Conservation (phyloP, 92 coral and sea anemone species). For the Paramuricea clavata region DNA sequence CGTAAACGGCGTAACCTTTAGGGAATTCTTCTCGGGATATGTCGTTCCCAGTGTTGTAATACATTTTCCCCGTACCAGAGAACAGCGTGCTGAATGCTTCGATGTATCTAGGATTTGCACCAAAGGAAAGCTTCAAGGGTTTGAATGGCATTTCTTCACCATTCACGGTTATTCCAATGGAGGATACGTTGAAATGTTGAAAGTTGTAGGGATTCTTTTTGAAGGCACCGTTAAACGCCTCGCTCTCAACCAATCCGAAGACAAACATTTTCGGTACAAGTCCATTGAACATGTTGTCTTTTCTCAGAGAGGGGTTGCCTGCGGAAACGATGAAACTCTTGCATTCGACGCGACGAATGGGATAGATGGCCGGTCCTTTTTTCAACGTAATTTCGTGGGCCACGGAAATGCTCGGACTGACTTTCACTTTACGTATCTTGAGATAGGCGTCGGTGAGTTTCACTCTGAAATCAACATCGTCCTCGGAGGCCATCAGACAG, state of each 20-base stretch:
- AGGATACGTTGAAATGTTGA: slow-evolving; percentile 34
- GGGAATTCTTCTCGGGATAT: slow-evolving; percentile 60
- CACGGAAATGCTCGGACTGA: not conserved
- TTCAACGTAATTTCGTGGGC: not conserved
- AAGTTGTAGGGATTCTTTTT: slow-evolving; percentile 57
- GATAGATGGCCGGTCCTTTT: not conserved
- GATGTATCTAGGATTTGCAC: slow-evolving; percentile 38
- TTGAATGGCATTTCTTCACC: slow-evolving; percentile 43
- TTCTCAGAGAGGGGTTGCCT: not conserved
- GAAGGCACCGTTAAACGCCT: slow-evolving; percentile 58
- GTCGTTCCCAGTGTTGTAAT: slow-evolving; percentile 45
- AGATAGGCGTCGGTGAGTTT: slow-evolving; percentile 47
- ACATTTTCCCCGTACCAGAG: slow-evolving; percentile 51
- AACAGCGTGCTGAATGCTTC: slow-evolving; percentile 54
- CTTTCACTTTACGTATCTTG: slow-evolving; percentile 31
- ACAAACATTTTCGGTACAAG: slow-evolving; percentile 59
- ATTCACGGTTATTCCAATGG: slow-evolving; percentile 41
- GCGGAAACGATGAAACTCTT: not conserved
- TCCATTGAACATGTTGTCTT: slow-evolving; percentile 60
- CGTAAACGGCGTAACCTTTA: slow-evolving; percentile 42
- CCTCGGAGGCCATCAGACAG: slow-evolving; percentile 50
- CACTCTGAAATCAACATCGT: slow-evolving; percentile 34
- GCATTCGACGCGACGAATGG: not conserved
- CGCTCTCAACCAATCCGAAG: slow-evolving; percentile 56
- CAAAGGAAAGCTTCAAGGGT: slow-evolving; percentile 41